These are phyloP conservation scores for Chanos chanos DNA, from an alignment of 2,797 vertebrate species.

Conservation along the genomic window DNA sequence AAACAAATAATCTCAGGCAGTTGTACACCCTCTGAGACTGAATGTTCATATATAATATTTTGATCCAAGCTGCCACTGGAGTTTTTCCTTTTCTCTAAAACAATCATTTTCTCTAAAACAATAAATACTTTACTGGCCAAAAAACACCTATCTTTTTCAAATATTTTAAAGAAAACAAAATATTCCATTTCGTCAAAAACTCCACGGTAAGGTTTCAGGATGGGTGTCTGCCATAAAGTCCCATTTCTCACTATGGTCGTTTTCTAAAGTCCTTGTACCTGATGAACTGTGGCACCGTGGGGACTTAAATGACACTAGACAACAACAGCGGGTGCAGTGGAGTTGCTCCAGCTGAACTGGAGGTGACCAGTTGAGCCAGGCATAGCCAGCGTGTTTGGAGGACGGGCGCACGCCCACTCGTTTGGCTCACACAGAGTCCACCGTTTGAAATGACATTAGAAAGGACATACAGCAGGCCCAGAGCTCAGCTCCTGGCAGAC, in stretches of 20 bases:
- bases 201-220: neutral
- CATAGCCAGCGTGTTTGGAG: conserved; percentile 11
- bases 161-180: conserved; percentile 12
- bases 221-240: neutral
- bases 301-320: conserved; percentile 11
- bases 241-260: conserved; percentile 9
- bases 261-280: conserved; percentile 18
- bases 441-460: conserved; percentile 23
- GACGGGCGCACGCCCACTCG: conserved; percentile 11
- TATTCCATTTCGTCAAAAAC: conserved; percentile 18
- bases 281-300: conserved; percentile 24
- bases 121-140: neutral
- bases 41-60: no score
- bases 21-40: no score
- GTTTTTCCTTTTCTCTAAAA: neutral
- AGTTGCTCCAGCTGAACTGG: conserved; percentile 3
- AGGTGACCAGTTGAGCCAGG: conserved; percentile 14
- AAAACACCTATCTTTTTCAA: neutral
- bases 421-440: conserved; percentile 20
- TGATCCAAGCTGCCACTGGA: no score
- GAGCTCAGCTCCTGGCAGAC: conserved; percentile 7
- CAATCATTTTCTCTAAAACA: neutral
- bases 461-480: conserved; percentile 38
- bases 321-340: conserved; percentile 9
- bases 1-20: conserved; percentile 23